Evolutionary conservation across 2,888 invertebrate genomes (phyloP).

Genomic region (Drosophila vallismaia): DNA sequence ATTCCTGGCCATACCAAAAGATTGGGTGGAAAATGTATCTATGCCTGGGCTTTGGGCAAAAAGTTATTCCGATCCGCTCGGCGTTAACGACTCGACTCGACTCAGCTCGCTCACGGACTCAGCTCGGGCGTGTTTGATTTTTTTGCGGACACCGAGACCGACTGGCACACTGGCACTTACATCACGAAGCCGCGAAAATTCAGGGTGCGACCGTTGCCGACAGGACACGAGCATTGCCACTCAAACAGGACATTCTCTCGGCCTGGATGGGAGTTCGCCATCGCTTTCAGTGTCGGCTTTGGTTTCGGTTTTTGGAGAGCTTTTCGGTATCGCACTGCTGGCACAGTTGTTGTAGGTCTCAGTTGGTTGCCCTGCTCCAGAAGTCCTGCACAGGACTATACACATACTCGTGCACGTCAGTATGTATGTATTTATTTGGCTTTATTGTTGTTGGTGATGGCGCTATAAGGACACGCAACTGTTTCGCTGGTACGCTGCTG

Average conservation of each 20-base stretch:
- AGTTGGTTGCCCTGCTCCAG: conserved; percentile 44
- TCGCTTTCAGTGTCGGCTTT: not conserved
- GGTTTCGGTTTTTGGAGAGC: conserved; percentile 23
- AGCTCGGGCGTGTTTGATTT: conserved; percentile 59
- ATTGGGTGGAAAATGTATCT: conserved; percentile 72
- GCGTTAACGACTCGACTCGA: conserved; percentile 71
- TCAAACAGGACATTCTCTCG: conserved; percentile 19
- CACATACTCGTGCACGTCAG: too few species aligned
- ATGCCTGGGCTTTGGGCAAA: conserved; percentile 63
- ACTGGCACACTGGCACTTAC: conserved; percentile 81
- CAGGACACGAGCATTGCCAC: conserved; percentile 18
- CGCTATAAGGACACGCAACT: conserved; percentile 59
- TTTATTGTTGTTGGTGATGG: conserved; percentile 67
- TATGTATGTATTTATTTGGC: too few species aligned
- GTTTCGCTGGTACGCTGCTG: conserved; percentile 31
- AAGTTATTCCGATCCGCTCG: conserved; percentile 69
- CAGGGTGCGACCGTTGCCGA: conserved; percentile 73
- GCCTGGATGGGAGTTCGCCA: conserved; percentile 8
- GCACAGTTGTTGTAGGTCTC: conserved; percentile 54
- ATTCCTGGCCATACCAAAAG: conserved; percentile 46
- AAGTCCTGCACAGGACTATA: conserved; percentile 24
- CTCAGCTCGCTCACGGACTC: conserved; percentile 77
- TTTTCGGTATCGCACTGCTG: conserved; percentile 49
- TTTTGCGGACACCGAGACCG: conserved; percentile 78
- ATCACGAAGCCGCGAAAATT: conserved; percentile 81